phyloP scores from a whole-genome alignment of 2,888 invertebrate species.

The Synergus gifuensis region DNA sequence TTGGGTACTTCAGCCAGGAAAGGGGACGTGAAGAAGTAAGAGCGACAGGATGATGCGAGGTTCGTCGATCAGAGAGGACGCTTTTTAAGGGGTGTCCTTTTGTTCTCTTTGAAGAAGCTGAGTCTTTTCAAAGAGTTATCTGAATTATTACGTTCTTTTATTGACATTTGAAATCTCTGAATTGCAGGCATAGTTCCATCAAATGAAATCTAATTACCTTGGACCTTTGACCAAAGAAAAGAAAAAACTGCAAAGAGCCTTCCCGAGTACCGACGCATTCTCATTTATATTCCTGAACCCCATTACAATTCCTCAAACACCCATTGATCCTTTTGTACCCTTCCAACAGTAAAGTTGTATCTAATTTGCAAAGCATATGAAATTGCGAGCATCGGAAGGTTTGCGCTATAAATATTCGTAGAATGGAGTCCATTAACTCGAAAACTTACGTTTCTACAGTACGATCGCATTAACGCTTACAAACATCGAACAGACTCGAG shows the following conservation, averaged over 20 bases:
- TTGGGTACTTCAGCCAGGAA: conserved; percentile 34
- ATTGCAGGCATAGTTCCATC: background rate
- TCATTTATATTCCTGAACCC: background rate
- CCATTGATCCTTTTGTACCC: background rate
- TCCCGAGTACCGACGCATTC: background rate
- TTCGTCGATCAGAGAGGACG: conserved; percentile 28
- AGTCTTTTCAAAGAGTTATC: conserved; percentile 1
- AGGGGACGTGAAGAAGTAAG: conserved; percentile 24
- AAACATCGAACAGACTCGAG: conserved; percentile 66
- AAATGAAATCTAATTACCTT: background rate
- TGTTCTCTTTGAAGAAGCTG: background rate
- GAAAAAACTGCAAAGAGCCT: background rate
- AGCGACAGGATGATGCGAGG: conserved; percentile 7
- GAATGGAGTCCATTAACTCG: conserved; percentile 33
- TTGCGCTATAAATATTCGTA: conserved; percentile 14
- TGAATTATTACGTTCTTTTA: background rate
- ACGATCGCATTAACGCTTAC: conserved; percentile 68
- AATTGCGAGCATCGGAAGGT: conserved; percentile 16
- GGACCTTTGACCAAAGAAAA: background rate
- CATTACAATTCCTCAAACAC: background rate
- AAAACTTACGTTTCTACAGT: conserved; percentile 52
- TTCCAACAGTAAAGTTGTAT: background rate
- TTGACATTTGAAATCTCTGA: background rate
- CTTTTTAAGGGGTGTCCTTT: conserved; percentile 25
- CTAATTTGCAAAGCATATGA: conserved; percentile 22